Evolutionary conservation across 2,888 invertebrate species (phyloP).

Genomic region (Thera obeliscata): DNA sequence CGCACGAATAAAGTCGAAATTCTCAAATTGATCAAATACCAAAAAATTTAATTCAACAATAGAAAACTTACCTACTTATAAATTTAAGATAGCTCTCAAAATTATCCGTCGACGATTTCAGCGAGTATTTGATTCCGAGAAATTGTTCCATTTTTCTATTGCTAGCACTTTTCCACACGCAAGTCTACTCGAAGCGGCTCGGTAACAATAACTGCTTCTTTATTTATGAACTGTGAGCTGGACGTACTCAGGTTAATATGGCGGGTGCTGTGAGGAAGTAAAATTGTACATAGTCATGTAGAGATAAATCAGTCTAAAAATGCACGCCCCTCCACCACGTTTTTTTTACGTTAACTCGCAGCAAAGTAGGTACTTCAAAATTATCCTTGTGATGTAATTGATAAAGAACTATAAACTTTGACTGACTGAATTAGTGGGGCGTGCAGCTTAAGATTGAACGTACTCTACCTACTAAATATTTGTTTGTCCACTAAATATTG

Average conservation of each 20-base stretch:
- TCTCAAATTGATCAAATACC: background rate
- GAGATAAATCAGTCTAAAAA: too few relatives aligned
- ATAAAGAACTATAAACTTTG: too few relatives aligned
- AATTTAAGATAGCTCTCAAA: constrained; percentile 36
- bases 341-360: too few relatives aligned
- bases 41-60: background rate
- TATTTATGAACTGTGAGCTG: constrained; percentile 1
- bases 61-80: constrained; percentile 26
- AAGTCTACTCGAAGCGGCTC: constrained; percentile 28
- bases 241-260: constrained; percentile 18
- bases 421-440: too few relatives aligned
- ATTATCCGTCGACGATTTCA: constrained; percentile 40
- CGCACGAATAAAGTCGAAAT: too few relatives aligned
- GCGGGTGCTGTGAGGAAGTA: background rate
- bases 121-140: constrained; percentile 28
- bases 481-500: too few relatives aligned
- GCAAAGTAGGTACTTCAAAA: too few relatives aligned
- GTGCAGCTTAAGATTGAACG: too few relatives aligned
- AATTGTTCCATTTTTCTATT: constrained; percentile 26
- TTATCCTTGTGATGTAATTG: too few relatives aligned
- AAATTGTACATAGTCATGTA: too few relatives aligned
- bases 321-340: too few relatives aligned
- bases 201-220: constrained; percentile 22
- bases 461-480: too few relatives aligned
- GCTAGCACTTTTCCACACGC: constrained; percentile 9